These are phyloP conservation scores for Saguinus midas DNA, from an alignment of 2,113 vertebrate genomes.

Conservation along the genomic window DNA sequence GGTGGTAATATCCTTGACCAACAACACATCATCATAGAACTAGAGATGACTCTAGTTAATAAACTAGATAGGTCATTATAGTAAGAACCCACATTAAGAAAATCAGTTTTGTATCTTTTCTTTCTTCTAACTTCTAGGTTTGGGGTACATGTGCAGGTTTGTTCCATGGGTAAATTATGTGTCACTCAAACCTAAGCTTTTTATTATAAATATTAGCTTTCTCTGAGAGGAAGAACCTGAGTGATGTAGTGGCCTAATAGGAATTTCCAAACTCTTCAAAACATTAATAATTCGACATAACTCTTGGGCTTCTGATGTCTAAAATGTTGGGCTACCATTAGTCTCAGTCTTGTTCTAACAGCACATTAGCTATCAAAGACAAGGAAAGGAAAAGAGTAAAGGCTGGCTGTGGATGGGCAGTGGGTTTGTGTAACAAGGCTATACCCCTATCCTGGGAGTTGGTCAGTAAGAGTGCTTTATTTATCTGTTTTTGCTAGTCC, in stretches of 20 bases:
- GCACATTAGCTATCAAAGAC: not conserved
- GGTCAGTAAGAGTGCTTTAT: not conserved
- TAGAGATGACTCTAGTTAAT: slow-evolving; percentile 39
- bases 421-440: not conserved
- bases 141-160: too few relatives aligned
- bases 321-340: not conserved
- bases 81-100: not conserved
- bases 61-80: slow-evolving; percentile 2
- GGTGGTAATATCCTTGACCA: slow-evolving; percentile 10
- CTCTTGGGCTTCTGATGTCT: not conserved
- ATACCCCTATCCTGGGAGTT: not conserved
- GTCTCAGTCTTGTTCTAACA: not conserved
- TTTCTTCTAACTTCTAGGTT: too few relatives aligned
- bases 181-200: not conserved
- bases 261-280: slow-evolving; percentile 23
- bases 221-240: not conserved
- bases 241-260: not conserved
- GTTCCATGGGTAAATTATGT: too few relatives aligned
- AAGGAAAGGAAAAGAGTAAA: not conserved
- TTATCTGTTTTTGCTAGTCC: not conserved
- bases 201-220: slow-evolving; percentile 32
- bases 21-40: not conserved
- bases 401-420: not conserved
- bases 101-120: too few relatives aligned
- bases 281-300: not conserved